Evolutionary conservation across 2,888 invertebrate genomes (phyloP), one percentile per base, ranked within the genome.

Genomic region (Platycheirus albimanus): DNA sequence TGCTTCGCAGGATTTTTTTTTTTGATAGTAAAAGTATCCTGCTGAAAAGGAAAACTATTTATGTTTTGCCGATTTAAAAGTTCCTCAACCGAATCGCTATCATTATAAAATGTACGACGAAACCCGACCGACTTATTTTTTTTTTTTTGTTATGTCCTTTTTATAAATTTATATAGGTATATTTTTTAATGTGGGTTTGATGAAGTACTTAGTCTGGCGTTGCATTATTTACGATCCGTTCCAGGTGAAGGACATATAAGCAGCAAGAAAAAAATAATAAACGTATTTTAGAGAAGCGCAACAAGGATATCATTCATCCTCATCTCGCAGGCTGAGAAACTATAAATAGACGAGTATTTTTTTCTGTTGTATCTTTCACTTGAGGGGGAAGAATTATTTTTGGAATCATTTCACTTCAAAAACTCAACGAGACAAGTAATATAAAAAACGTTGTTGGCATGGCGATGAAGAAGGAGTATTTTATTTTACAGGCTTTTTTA

Each of bases 311-410:
- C 11, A 41, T 58, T n/a, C 58, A 19, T 61, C 45, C 19, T 61
- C 30, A 45, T 58, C 17, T 41, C 28, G 24, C 8, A 17, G 11
- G 17, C 11, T 17, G 36, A 19, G 30, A 56, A 8, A n/a, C 15
- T 61, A 61, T 61, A 61, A 61, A 61, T 61, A 61, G 45, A 61
- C n/a, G n/a, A n/a, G n/a, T n/a, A n/a, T n/a, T n/a, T n/a, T n/a
- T n/a, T n/a, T n/a, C n/a, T n/a, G n/a, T n/a, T 24, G 8, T 33
- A n/a, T 43, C 7, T 45, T 30, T n/a, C 17, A 61, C 61, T 61
- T 33, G 45, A 43, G 43, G 45, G 61, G 4, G 30, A 45, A n/a
- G n/a, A 45, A 30, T 45, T 61, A 61, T 61, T 61, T 61, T 61
- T 30, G 45, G 30, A 61, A 30, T 41, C 61, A n/a, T 30, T 45